Evolutionary conservation across 2,113 vertebrate genomes (phyloP), one percentile per base, ranked within the genome.

Genomic region (Cricetomys ansorgei): DNA sequence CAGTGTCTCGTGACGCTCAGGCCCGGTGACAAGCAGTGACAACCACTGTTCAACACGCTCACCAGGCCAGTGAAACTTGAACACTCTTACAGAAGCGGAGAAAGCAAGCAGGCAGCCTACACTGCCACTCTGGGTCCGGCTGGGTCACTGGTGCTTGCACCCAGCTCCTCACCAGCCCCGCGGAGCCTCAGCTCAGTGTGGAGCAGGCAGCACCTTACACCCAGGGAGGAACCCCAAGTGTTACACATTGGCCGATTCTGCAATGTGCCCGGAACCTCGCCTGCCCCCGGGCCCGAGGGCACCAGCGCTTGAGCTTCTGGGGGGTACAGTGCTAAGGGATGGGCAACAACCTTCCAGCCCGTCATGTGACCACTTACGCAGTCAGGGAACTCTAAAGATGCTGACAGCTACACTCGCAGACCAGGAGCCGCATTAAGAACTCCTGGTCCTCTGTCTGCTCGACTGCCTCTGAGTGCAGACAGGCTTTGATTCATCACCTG

Each of bases 401-500:
- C 96, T 48, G 76, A 89, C 21, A 62, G 67, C 53, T 34, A 55
- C 77, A 87, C 83, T 72, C 75, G n/a, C 0, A 1, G 73, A 89
- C 31, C 67, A 55, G 84, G 15, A 57, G 50, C 81, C 73, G 69
- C 62, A 1, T 7, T 7, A 62, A 88, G 81, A 94, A 91, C 85
- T 77, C 92, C 10, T 0, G n/a, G 40, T 19, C 57, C 69, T 55
- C 76, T 75, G 31, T 12, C 10, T 65, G 59, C 83, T 65, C 29
- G 1, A 16, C 4, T 9, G 15, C 67, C 73, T 93, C 37, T 55
- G 7, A 0, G 55, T 48, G 86, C 67, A 86, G 80, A 81, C 70
- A 64, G 85, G 86, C 64, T 97, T 69, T 80, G 86, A 91, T n/a
- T 86, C 76, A 43, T 25, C 48, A 57, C 91, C 50, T 91, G 89